Conservation (phyloP, 2,797 vertebrate species). For the Neomorphus geoffroyi region DNA sequence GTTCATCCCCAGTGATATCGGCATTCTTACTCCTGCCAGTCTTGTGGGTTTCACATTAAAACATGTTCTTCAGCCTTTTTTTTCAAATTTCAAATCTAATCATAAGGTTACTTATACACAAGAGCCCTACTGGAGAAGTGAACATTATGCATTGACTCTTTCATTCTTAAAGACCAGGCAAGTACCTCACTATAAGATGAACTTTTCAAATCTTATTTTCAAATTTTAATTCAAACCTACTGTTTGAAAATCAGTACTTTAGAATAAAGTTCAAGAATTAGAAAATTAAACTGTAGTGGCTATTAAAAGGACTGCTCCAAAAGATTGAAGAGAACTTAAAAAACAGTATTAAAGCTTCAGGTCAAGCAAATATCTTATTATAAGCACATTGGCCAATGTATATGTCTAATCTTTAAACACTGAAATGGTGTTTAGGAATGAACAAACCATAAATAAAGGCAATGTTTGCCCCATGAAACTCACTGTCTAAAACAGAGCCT, state of each 20-base stretch:
- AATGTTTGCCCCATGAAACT: neutral
- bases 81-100: neutral
- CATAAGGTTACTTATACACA: neutral
- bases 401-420: neutral
- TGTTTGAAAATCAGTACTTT: neutral
- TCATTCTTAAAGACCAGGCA: neutral
- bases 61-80: neutral
- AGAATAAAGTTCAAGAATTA: neutral
- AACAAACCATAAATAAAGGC: neutral
- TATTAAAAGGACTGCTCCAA: neutral
- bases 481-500: neutral
- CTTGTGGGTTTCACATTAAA: neutral
- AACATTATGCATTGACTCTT: neutral
- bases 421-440: neutral
- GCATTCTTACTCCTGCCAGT: neutral
- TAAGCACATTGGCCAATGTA: neutral
- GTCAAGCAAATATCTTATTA: neutral
- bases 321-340: neutral
- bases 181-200: neutral
- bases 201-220: neutral
- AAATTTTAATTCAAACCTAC: neutral
- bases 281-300: neutral
- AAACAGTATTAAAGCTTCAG: neutral
- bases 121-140: neutral
- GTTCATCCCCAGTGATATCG: neutral